phyloP scores from a whole-genome alignment of 1,140 invertebrate species.

The Drosophila simulans region DNA sequence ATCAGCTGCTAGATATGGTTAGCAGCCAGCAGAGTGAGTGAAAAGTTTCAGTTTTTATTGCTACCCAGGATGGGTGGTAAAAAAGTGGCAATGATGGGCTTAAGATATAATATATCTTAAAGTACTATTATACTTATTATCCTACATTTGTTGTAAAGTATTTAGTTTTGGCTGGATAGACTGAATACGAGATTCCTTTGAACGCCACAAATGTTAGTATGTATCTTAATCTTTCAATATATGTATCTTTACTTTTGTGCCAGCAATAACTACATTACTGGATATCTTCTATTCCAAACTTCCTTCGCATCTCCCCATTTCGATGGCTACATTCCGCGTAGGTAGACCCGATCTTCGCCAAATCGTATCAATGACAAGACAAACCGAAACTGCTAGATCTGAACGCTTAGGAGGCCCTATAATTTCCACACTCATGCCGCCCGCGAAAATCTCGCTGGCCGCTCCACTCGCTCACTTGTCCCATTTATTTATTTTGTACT shows the following conservation, averaged over 20 bases:
- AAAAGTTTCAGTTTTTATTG: conserved; percentile 2
- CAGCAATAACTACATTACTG: no score
- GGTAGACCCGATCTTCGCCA: not conserved
- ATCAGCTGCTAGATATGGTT: conserved; percentile 28
- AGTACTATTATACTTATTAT: no score
- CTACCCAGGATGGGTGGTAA: not conserved
- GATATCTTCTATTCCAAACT: conserved; percentile 1
- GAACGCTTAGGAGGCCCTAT: conserved; percentile 61
- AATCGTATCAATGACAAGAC: conserved; percentile 55
- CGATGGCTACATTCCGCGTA: conserved; percentile 6
- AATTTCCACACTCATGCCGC: conserved; percentile 62
- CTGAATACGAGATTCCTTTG: no score
- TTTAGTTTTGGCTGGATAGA: no score
- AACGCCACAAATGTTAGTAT: no score
- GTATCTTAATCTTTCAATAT: no score
- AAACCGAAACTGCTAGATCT: conserved; percentile 32
- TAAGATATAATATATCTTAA: not conserved
- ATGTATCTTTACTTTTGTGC: no score
- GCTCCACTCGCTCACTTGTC: conserved; percentile 65
- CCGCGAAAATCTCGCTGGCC: conserved; percentile 23
- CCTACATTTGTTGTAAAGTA: no score
- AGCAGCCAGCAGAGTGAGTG: not conserved
- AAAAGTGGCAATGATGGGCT: not conserved
- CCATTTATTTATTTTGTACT: conserved; percentile 82
- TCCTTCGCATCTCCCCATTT: not conserved